Conservation (phyloP, 2,113 vertebrate species). For the Scophthalmus maximus region DNA sequence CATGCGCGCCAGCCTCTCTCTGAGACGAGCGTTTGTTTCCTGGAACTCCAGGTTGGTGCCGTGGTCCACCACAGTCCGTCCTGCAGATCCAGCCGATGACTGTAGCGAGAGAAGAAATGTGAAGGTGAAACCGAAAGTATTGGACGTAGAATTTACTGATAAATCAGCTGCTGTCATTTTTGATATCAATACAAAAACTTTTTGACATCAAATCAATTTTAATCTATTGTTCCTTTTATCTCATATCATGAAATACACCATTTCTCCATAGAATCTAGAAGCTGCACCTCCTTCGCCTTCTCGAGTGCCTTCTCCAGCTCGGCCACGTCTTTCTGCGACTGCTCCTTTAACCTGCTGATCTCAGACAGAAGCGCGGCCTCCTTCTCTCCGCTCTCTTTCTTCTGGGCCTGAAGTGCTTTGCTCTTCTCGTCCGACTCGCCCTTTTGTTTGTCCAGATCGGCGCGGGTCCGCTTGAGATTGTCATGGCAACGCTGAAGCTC, state of each 20-base stretch:
- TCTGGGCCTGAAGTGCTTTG: slow-evolving; percentile 81
- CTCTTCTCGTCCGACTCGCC: slow-evolving; percentile 73
- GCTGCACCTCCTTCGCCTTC: slow-evolving; percentile 68
- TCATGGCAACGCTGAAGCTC: slow-evolving; percentile 82
- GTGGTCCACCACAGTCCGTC: slow-evolving; percentile 68
- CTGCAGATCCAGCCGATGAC: slow-evolving; percentile 78
- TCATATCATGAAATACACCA: neutral
- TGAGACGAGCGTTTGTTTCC: slow-evolving; percentile 72
- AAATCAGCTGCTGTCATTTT: too few species aligned
- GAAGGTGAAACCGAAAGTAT: neutral
- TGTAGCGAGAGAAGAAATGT: slow-evolving; percentile 2
- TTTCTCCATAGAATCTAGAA: neutral
- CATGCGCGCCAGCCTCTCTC: slow-evolving; percentile 77
- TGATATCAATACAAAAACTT: neutral
- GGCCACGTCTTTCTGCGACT: slow-evolving; percentile 74
- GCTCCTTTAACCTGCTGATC: slow-evolving; percentile 78
- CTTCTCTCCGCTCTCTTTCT: slow-evolving; percentile 77
- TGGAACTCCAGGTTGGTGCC: slow-evolving; percentile 55
- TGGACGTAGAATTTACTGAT: neutral
- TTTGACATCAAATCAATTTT: neutral
- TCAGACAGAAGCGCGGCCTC: slow-evolving; percentile 77
- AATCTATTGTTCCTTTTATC: neutral
- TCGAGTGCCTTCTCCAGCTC: slow-evolving; percentile 78
- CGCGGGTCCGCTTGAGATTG: slow-evolving; percentile 72
- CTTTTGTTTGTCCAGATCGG: slow-evolving; percentile 78